These are phyloP conservation scores for Hyles vespertilio DNA, from an alignment of 1,140 invertebrate genomes.

Conservation along the genomic window DNA sequence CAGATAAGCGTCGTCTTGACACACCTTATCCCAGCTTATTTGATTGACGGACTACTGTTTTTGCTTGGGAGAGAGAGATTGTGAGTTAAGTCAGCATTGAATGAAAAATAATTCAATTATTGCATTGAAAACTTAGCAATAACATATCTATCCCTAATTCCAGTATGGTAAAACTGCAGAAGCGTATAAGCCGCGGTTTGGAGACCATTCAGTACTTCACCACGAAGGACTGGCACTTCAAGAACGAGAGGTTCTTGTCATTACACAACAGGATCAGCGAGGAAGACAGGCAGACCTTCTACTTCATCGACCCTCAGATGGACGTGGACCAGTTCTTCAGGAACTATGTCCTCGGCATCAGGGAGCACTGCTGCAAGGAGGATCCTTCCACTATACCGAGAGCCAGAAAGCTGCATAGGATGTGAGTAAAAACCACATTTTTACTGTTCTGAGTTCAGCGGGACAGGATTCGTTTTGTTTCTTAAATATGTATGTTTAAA, in stretches of 20 bases:
- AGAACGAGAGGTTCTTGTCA: constrained; percentile 74
- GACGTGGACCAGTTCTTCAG: constrained; percentile 83
- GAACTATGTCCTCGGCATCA: constrained; percentile 83
- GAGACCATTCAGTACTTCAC: constrained; percentile 90
- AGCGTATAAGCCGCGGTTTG: constrained; percentile 79
- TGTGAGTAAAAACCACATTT: constrained; percentile 33
- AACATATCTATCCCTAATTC: constrained; percentile 11
- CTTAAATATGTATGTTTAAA: not conserved
- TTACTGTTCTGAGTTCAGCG: too few relatives aligned
- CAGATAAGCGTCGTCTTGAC: constrained; percentile 82
- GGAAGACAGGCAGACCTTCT: constrained; percentile 78
- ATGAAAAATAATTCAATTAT: not conserved
- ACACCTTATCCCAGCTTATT: constrained; percentile 87
- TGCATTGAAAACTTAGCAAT: not conserved
- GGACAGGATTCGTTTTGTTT: too few relatives aligned
- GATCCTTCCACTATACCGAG: constrained; percentile 83
- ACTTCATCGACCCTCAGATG: constrained; percentile 66
- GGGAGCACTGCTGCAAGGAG: constrained; percentile 85
- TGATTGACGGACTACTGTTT: constrained; percentile 82
- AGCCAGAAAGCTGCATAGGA: constrained; percentile 77
- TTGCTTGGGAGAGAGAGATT: constrained; percentile 86
- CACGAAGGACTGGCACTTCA: constrained; percentile 89
- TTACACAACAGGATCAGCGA: constrained; percentile 78
- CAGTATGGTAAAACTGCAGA: constrained; percentile 81
- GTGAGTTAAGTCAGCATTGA: constrained; percentile 80